These are phyloP conservation scores for Nylanderia fulva DNA, from an alignment of 1,140 invertebrate species.

Conservation along the genomic window DNA sequence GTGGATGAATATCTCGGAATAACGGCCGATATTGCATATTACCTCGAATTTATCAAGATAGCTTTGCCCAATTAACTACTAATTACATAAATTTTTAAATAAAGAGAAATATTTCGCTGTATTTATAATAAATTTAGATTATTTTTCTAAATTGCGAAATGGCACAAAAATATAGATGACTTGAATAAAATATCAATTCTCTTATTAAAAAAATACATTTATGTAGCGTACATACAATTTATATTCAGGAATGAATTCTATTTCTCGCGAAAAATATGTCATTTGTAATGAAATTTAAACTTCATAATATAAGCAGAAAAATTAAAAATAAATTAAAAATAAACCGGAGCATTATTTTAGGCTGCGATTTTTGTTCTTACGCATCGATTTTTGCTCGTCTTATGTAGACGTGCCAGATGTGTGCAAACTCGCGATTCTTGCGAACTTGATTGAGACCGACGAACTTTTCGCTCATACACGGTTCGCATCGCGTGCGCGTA, in stretches of 20 bases:
- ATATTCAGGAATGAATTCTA: neutral
- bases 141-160: too few species aligned
- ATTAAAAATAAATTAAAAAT: neutral
- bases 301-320: neutral
- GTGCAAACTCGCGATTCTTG: neutral
- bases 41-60: neutral
- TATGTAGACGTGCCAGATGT: neutral
- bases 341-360: neutral
- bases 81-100: neutral
- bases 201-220: neutral
- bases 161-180: neutral
- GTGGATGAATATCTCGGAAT: neutral
- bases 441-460: neutral
- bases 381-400: neutral
- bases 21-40: neutral
- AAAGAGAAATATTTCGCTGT: neutral
- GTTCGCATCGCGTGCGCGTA: conserved; percentile 10
- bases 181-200: neutral
- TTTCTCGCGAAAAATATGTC: neutral
- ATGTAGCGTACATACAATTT: neutral
- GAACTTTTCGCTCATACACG: conserved; percentile 25
- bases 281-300: conserved; percentile 1
- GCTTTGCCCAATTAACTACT: neutral
- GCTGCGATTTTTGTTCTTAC: neutral
- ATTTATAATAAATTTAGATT: neutral